phyloP scores from a whole-genome alignment of 92 coral and sea anemone genomes.

The Actinernus sp. region DNA sequence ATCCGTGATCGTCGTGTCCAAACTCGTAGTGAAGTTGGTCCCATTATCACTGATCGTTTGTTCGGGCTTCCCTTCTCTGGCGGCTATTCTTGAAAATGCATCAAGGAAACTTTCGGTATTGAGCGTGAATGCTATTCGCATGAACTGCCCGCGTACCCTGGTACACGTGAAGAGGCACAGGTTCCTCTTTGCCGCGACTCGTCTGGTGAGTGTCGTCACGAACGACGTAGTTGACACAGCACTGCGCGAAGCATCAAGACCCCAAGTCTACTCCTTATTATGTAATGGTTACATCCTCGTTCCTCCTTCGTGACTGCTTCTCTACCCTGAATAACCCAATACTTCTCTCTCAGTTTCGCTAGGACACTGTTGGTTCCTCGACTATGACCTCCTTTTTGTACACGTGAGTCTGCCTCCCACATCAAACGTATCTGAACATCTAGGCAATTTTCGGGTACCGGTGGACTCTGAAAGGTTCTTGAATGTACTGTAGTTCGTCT shows the following conservation, averaged over 20 bases:
- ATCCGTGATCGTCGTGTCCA: conserved; percentile 26
- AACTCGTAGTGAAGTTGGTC: conserved; percentile 40
- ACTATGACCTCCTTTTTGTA: no score
- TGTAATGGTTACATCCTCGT: no score
- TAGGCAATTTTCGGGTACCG: no score
- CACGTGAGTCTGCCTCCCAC: no score
- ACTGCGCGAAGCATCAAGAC: neutral
- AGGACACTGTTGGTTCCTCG: no score
- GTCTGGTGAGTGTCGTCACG: conserved; percentile 10
- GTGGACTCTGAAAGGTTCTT: no score
- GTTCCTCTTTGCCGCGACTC: conserved; percentile 26
- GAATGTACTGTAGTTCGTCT: conserved; percentile 4
- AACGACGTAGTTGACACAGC: conserved; percentile 5
- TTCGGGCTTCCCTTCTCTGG: conserved; percentile 41
- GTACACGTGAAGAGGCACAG: conserved; percentile 38
- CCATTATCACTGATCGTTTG: conserved; percentile 33
- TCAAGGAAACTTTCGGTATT: conserved; percentile 35
- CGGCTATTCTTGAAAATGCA: no score
- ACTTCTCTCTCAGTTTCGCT: no score
- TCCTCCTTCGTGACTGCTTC: no score
- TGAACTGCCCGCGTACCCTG: conserved; percentile 13
- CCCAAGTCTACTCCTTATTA: no score
- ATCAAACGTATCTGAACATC: no score
- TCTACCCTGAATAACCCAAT: no score
- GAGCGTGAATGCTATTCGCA: conserved; percentile 17